Evolutionary conservation across 2,113 vertebrate genomes (phyloP).

Genomic region (Lycaon pictus): DNA sequence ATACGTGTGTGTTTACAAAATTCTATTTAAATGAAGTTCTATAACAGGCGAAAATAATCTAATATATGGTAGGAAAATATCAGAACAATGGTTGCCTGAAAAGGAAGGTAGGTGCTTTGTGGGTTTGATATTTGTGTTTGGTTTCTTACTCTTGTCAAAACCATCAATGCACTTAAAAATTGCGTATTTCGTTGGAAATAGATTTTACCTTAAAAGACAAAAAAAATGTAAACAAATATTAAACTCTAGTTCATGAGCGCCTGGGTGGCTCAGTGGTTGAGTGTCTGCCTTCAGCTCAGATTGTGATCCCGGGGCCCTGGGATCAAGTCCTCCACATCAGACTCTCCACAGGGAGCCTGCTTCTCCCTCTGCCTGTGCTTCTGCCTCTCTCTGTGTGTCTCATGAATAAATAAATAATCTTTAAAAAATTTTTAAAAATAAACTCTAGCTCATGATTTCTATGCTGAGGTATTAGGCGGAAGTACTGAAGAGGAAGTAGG

Average conservation of each 20-base stretch:
- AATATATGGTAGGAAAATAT: neutral
- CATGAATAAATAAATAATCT: no score
- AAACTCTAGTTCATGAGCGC: neutral
- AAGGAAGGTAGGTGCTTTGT: neutral
- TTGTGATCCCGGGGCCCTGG: no score
- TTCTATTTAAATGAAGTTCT: neutral
- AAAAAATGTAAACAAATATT: neutral
- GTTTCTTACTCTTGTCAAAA: neutral
- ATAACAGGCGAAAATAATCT: neutral
- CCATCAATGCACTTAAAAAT: neutral
- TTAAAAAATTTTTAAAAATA: no score
- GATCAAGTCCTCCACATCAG: no score
- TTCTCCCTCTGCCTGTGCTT: no score
- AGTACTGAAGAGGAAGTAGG: neutral
- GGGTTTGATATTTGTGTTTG: neutral
- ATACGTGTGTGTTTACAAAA: no score
- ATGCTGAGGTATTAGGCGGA: neutral
- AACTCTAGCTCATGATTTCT: neutral
- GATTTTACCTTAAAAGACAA: neutral
- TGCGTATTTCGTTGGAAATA: neutral
- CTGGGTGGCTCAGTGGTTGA: no score
- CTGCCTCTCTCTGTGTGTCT: no score
- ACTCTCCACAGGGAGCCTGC: no score
- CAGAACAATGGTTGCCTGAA: neutral
- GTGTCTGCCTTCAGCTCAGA: no score